phyloP scores from a whole-genome alignment of 1,140 invertebrate species.

The Caenorhabditis briggsae region DNA sequence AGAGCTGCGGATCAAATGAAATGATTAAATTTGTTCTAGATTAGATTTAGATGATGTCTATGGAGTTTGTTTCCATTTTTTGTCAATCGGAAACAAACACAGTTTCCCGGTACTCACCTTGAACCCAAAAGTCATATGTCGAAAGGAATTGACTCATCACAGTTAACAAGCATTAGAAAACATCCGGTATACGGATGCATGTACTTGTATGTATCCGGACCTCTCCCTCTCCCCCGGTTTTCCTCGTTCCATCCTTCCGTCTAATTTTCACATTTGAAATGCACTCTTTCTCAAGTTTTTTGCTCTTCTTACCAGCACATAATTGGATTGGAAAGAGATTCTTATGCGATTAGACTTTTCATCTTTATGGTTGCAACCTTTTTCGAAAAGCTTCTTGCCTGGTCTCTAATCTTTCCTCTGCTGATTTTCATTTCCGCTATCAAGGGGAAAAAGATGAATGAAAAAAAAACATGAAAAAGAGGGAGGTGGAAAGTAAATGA shows the following conservation, averaged over 20 bases:
- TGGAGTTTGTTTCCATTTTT: constrained; percentile 3
- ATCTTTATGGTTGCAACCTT: constrained; percentile 42
- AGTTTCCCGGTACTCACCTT: not conserved
- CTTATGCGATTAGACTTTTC: constrained; percentile 50
- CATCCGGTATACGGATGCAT: constrained; percentile 19
- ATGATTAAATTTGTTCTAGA: constrained; percentile 39
- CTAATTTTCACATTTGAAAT: not conserved
- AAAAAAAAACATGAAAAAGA: not conserved
- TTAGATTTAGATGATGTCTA: constrained; percentile 24
- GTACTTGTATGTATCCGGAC: not conserved
- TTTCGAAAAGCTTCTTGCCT: not conserved
- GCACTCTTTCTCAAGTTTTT: constrained; percentile 41
- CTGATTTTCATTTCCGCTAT: constrained; percentile 25
- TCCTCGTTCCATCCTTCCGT: not conserved
- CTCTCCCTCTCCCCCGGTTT: not conserved
- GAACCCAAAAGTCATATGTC: not conserved
- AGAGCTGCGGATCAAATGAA: not conserved
- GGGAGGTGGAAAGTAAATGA: not conserved
- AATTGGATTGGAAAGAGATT: constrained; percentile 54
- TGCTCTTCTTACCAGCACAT: not conserved
- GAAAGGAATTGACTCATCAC: not conserved
- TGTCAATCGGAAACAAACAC: not conserved
- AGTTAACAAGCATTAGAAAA: not conserved
- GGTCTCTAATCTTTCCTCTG: constrained; percentile 16
- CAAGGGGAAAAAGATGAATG: not conserved